Conservation (phyloP, 1,140 invertebrate species). For the Drosophila jambulina region DNA sequence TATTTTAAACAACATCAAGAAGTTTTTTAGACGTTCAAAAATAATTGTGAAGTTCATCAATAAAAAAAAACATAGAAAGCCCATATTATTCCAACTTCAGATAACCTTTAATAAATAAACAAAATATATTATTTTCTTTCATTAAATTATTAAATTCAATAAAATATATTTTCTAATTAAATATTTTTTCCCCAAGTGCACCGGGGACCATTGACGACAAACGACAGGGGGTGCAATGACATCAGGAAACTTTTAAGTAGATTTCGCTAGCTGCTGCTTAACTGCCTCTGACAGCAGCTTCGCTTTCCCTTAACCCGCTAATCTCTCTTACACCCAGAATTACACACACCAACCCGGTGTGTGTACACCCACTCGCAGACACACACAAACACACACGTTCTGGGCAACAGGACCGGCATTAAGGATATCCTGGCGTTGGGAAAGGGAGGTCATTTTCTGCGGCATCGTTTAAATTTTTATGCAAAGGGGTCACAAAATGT, state of each 20-base stretch:
- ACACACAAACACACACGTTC: slow-evolving; percentile 17
- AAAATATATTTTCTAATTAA: too few relatives aligned
- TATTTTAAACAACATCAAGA: too few relatives aligned
- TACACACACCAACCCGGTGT: slow-evolving; percentile 11
- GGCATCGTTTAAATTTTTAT: slow-evolving; percentile 28
- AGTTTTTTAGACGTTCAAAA: too few relatives aligned
- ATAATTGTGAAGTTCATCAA: too few relatives aligned
- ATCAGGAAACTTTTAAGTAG: slow-evolving; percentile 65
- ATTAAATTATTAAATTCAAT: not conserved
- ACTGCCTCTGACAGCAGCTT: slow-evolving; percentile 35
- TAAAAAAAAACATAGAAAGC: too few relatives aligned
- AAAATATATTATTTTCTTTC: too few relatives aligned
- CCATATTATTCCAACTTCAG: too few relatives aligned
- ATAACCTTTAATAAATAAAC: too few relatives aligned
- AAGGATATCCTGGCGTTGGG: slow-evolving; percentile 8
- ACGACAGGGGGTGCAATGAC: slow-evolving; percentile 34
- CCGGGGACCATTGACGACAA: not conserved
- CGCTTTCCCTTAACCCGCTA: slow-evolving; percentile 38
- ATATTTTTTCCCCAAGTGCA: not conserved
- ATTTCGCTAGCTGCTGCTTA: slow-evolving; percentile 34
- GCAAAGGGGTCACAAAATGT: slow-evolving; percentile 25
- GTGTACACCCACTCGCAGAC: not conserved
- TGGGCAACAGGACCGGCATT: slow-evolving; percentile 13
- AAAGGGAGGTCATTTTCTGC: slow-evolving; percentile 24
- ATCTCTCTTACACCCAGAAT: slow-evolving; percentile 37